Base-by-base conservation (phyloP, 1,140 invertebrate genomes). In the Drusus annulatus region DNA sequence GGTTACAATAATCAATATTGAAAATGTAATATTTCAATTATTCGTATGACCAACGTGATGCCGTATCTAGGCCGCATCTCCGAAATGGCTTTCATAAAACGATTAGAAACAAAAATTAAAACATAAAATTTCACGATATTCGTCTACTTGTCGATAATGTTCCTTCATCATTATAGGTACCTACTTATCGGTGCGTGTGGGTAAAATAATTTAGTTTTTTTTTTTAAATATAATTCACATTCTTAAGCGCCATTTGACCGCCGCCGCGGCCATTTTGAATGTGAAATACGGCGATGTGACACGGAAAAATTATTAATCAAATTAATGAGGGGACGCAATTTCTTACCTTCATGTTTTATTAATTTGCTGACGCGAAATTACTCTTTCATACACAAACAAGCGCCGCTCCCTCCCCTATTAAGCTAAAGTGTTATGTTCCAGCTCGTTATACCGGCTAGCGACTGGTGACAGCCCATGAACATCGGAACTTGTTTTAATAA, bases 311-410 rank as follows among this genome's bases (percentile, higher is more conserved):
- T 23, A 52, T 71, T 52, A 71, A 52, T 52, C 17, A 51, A 21
- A 50, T 51, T 52, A 19, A 10, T 17, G 23, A 10, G 25, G 36
- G 45, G 68, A 23, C 16, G 21, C 19, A 17, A 52, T 71, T 2
- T 10, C 60, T 36, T 25, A 16, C 28, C 62, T 65, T 65, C 62
- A 65, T 65, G 62, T 65, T 65, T 65, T 65, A 65, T 65, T 65
- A 65, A 65, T 65, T 65, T 65, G 51, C 36, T 71, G 68, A 71
- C 45, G 36, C 17, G 45, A 71, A 71, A 71, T 71, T 52, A n/a
- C 19, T 71, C 23, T 51, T 71, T 51, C 45, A 23, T 71, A 23
- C 68, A 51, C 21, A 52, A 71, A 71, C 68, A 52, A 71, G 68
- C 19, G 17, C 28, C 31, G 62, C 62, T 21, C 62, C 62, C 13